Conservation (phyloP, 2,888 invertebrate genomes). For the Galerucella calmariensis region DNA sequence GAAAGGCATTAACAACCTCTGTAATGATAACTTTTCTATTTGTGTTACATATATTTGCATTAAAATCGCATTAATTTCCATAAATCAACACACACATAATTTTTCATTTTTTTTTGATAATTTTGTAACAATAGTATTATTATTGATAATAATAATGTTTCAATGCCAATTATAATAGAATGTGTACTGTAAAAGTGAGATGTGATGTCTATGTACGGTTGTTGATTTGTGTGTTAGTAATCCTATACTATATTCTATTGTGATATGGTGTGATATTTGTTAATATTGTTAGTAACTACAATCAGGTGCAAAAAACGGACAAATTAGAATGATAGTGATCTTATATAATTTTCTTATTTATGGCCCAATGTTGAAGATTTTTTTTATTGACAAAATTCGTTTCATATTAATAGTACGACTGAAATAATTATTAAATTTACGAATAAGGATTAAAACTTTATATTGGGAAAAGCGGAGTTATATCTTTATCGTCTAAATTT, state of each 20-base stretch:
- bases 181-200: conserved; percentile 22
- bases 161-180: conserved; percentile 23
- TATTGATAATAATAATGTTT: neutral
- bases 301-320: too few relatives aligned
- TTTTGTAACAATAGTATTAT: neutral
- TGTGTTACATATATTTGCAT: neutral
- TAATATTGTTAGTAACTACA: neutral
- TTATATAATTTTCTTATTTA: too few relatives aligned
- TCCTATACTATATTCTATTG: neutral
- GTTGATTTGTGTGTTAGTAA: conserved; percentile 16
- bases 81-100: neutral
- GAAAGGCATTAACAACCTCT: too few relatives aligned
- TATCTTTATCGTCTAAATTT: too few relatives aligned
- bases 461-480: too few relatives aligned
- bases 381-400: too few relatives aligned
- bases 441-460: too few relatives aligned
- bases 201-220: conserved; percentile 22
- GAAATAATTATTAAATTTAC: too few relatives aligned
- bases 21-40: neutral
- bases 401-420: too few relatives aligned
- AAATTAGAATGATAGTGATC: too few relatives aligned
- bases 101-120: neutral
- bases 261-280: neutral
- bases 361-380: too few relatives aligned
- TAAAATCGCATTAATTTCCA: neutral